phyloP scores from a whole-genome alignment of 2,113 vertebrate genomes.

The Prionailurus viverrinus region DNA sequence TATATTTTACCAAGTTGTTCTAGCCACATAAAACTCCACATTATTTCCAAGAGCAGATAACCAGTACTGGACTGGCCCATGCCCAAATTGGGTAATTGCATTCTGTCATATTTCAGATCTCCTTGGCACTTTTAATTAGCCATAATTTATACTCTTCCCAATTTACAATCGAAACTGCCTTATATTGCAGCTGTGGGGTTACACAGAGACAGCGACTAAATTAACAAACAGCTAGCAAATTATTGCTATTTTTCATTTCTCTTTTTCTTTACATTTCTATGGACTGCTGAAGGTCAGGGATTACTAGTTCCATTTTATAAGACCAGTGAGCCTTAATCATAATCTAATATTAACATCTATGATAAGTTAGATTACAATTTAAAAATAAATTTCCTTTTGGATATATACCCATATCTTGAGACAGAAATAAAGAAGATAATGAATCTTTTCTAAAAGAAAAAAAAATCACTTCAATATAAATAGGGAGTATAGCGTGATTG shows the following conservation, averaged over 20 bases:
- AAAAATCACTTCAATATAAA: neutral
- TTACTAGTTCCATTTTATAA: neutral
- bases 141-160: constrained; percentile 69
- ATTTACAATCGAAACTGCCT: constrained; percentile 21
- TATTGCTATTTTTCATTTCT: constrained; percentile 29
- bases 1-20: neutral
- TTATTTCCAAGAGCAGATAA: constrained; percentile 33
- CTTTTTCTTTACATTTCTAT: neutral
- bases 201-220: constrained; percentile 35
- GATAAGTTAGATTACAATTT: neutral
- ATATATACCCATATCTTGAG: neutral
- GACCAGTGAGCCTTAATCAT: neutral
- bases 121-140: constrained; percentile 64
- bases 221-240: constrained; percentile 43
- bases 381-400: neutral
- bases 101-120: constrained; percentile 65
- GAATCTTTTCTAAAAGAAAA: neutral
- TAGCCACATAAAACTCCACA: neutral
- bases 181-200: neutral
- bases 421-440: neutral
- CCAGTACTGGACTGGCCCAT: neutral
- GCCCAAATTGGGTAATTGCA: constrained; percentile 53
- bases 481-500: neutral
- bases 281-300: neutral
- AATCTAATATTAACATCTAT: neutral